phyloP scores from a whole-genome alignment of 1,140 invertebrate species.

The Patella vulgata region DNA sequence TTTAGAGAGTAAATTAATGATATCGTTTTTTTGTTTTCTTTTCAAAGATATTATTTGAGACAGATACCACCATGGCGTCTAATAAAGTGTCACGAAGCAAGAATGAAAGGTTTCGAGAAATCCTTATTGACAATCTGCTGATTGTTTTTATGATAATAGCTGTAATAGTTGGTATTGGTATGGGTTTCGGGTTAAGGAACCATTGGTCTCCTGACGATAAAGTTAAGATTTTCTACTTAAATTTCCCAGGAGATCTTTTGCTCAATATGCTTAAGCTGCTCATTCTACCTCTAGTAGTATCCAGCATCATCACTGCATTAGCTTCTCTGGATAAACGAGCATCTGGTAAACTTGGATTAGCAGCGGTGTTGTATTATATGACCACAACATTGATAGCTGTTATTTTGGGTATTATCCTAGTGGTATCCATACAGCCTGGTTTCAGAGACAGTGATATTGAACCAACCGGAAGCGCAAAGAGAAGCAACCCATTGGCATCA shows the following conservation, averaged over 20 bases:
- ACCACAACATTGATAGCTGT: constrained; percentile 79
- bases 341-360: constrained; percentile 51
- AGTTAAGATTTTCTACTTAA: constrained; percentile 52
- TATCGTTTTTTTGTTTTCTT: too few species aligned
- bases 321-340: constrained; percentile 52
- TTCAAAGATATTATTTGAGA: too few species aligned
- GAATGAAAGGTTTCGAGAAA: too few species aligned
- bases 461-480: constrained; percentile 28
- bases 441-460: constrained; percentile 29
- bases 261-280: constrained; percentile 69
- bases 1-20: too few species aligned
- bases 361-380: constrained; percentile 90
- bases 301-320: constrained; percentile 64
- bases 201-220: constrained; percentile 43
- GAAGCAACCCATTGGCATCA: constrained; percentile 74
- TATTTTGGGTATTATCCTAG: constrained; percentile 56
- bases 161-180: constrained; percentile 41
- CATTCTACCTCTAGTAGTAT: constrained; percentile 68
- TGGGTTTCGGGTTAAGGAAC: constrained; percentile 35
- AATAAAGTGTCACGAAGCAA: too few species aligned
- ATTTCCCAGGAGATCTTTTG: constrained; percentile 68
- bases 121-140: constrained; percentile 42
- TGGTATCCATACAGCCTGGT: constrained; percentile 58
- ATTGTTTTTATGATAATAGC: constrained; percentile 67
- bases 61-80: too few species aligned